Conservation (phyloP, 2,797 vertebrate species). For the Ispidina lecontei region DNA sequence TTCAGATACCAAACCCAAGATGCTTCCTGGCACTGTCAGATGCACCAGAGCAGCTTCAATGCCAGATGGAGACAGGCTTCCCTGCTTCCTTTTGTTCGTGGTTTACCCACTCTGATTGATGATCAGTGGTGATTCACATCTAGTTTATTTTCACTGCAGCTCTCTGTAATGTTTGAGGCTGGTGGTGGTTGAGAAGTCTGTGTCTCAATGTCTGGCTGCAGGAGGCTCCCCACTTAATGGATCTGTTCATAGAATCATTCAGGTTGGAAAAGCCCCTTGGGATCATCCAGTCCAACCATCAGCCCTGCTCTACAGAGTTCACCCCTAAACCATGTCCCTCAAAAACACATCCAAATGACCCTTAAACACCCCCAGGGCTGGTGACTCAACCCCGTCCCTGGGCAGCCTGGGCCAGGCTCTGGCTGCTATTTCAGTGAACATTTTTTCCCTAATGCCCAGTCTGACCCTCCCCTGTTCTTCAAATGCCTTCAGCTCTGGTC, state of each 20-base stretch:
- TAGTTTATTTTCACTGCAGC: neutral
- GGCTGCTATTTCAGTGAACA: no score
- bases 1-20: neutral
- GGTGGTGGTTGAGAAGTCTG: neutral
- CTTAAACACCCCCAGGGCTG: no score
- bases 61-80: neutral
- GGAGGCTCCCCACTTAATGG: neutral
- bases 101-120: neutral
- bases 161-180: neutral
- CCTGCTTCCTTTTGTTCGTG: neutral
- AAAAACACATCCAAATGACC: no score
- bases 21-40: neutral
- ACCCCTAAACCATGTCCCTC: no score
- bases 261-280: no score
- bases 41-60: neutral
- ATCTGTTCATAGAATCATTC: no score
- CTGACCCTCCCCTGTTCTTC: neutral
- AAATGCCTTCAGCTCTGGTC: neutral
- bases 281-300: no score
- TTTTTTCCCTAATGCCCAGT: no score
- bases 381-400: no score
- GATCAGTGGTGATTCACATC: neutral
- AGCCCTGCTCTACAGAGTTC: no score
- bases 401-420: no score
- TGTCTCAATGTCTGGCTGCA: neutral